Evolutionary conservation across 2,113 vertebrate genomes (phyloP), one percentile per base, ranked within the genome.

Genomic region (Gallinago paraguaiae): DNA sequence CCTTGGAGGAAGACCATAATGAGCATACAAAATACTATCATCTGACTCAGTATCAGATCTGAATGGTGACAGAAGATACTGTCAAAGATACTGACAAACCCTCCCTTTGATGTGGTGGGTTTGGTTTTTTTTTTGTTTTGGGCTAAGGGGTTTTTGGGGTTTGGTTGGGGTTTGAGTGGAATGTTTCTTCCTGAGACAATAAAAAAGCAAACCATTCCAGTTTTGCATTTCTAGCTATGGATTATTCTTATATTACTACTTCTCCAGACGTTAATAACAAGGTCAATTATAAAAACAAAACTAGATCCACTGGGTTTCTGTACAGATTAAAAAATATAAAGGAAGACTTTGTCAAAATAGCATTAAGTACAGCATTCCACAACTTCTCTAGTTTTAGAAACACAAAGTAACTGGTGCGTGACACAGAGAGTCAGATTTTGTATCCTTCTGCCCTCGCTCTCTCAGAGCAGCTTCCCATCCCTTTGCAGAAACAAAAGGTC

Each of bases 1-100:
- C 37, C 51, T 71, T 1, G 0, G 1, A 86, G n/a, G 24, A 60
- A 46, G 20, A 54, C 6, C 1, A 1, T 6, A 28, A 17, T 7
- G 8, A 60, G 27, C 7, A 31, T 4, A 30, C 7, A 43, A 31
- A 56, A 35, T 9, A 20, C 24, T 33, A 17, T 0, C 0, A 13
- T 33, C 35, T 22, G 31, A 56, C 16, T 57, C 0, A 0, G 39
- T 35, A 31, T 24, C 10, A 5, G 24, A 54, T 27, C 35, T 19
- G 17, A 70, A 31, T 7, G 37, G n/a, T 11, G 35, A 70, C 22
- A 53, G 33, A n/a, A 37, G 33, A 56, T 11, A 23, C 37, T 37
- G 37, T 37, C 37, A 37, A 37, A 37, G 37, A 37, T 37, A 37
- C 37, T 37, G 37, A 37, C 37, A 37, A 37, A 37, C 37, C 37